Base-by-base conservation (phyloP, 92 coral and sea anemone species). In the Porites evermanni region DNA sequence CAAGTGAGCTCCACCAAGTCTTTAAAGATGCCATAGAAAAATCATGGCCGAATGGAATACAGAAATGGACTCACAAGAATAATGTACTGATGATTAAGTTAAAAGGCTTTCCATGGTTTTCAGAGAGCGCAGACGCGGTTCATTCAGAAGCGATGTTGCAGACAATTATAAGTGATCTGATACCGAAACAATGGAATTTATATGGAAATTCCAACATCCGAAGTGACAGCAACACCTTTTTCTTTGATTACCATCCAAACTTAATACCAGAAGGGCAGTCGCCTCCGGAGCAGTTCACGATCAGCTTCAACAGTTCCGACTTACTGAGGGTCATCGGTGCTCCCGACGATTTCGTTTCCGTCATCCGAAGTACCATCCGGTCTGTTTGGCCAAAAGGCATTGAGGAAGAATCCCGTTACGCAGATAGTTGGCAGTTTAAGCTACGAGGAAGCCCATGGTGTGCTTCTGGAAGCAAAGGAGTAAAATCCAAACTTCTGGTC, bases 371-470 rank as follows among this genome's bases (percentile, higher is more conserved):
- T 3, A 81, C 82, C 29, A 79, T 90, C 66, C 26, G 70, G 72
- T 32, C 20, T 2, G 12, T 21, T 50, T 93, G 96, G 96, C 11
- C 18, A 12, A 72, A 50, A 17, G 87, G 90, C 8, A 91, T 91
- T 20, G 79, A 84, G 52, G 72, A 74, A 64, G 90, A 88, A 64
- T 68, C 81, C 2, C 64, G 82, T 4, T 80, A 79, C 67, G 69
- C 65, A 80, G 93, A 86, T 23, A 90, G 93, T 85, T 84, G 89
- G 88, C 90, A 93, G 90, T 93, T 90, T 64, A 88, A 90, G 68
- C 77, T 93, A 5, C 74, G 86, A 11, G 93, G 96, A 24, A 82
- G 67, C 71, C 96, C 96, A 4, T 93, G 96, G 96, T 86, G 87
- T 88, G 79, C 90, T 17, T 59, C 18, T 51, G 93, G 83, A 29